Base-by-base conservation (phyloP, 2,113 vertebrate genomes). In the Rostratula benghalensis region DNA sequence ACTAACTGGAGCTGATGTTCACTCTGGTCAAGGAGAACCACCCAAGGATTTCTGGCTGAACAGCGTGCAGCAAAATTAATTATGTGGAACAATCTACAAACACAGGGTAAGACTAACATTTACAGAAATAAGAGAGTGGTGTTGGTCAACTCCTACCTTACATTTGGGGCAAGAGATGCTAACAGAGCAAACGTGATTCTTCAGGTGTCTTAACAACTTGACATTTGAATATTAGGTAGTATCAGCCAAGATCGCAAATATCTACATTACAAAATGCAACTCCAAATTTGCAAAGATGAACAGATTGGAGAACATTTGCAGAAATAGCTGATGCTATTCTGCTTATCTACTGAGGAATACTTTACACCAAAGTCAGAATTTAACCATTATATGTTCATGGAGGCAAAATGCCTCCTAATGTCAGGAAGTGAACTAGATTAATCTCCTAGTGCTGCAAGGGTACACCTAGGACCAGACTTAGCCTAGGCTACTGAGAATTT, bases 301-400 rank as follows among this genome's bases (percentile, higher is more conserved):
- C 0, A 0, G 20, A 60, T 20, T 39, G 51, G 28, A 39, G 18
- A 77, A 75, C 1, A 2, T 31, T 48, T 77, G 21, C 54, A 89
- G 37, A 86, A 94, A 51, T 1, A 88, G 39, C 10, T 39, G 57
- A 68, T 22, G 30, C 17, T 37, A 28, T 53, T 57, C 41, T n/a
- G 24, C 27, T 61, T 45, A 57, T n/a, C 60, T 87, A 17, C 22
- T 11, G 23, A 6, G 27, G 41, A 89, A 57, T 22, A 68, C 20
- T 41, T 57, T 6, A 64, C 30, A 50, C 22, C 27, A 41, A 63
- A 83, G 27, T 56, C 68, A 65, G 21, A 83, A 74, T 14, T 20
- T 69, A 21, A 50, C 39, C 20, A 30, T 37, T 45, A 67, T 45
- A 67, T 2, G 23, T 63, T 91, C 31, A 43, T 4, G 7, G n/a